These are phyloP conservation scores for Mechanitis mazaeus DNA, from an alignment of 2,888 invertebrate genomes.

Conservation along the genomic window DNA sequence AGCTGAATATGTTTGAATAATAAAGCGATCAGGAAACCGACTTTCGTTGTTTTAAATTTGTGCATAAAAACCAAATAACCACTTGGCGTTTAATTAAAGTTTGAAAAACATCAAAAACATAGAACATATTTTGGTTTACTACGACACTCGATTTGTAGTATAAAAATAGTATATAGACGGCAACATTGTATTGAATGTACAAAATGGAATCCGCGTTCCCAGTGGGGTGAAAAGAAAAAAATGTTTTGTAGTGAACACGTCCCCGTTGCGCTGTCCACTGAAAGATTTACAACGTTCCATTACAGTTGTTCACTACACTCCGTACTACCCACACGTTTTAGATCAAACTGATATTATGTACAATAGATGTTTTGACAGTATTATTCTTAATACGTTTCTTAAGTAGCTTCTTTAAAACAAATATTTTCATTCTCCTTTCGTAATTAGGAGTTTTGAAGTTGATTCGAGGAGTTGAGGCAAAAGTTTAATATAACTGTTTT, in stretches of 20 bases:
- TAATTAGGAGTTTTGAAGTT: conserved; percentile 24
- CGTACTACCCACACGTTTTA: conserved; percentile 11
- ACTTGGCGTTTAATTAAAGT: conserved; percentile 28
- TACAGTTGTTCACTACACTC: conserved; percentile 39
- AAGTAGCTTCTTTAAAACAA: conserved; percentile 23
- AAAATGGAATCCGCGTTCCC: conserved; percentile 63
- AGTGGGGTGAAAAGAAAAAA: conserved; percentile 59
- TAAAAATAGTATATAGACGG: conserved; percentile 47
- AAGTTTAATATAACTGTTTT: conserved; percentile 15
- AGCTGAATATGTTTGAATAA: conserved; percentile 38
- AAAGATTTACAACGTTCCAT: conserved; percentile 69
- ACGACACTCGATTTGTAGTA: conserved; percentile 31
- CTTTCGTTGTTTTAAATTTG: conserved; percentile 35
- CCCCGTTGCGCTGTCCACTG: conserved; percentile 57
- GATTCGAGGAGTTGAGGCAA: conserved; percentile 16
- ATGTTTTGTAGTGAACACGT: conserved; percentile 54
- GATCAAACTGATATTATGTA: conserved; percentile 18
- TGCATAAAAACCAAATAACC: conserved; percentile 26
- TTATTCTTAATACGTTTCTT: conserved; percentile 13
- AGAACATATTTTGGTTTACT: conserved; percentile 18
- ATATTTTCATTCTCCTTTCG: conserved; percentile 25
- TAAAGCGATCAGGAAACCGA: conserved; percentile 37
- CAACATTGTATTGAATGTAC: conserved; percentile 56
- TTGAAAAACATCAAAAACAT: conserved; percentile 18
- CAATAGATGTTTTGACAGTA: conserved; percentile 23